These are phyloP conservation scores for Habrosyne pyritoides DNA, from an alignment of 2,888 invertebrate genomes.

Conservation along the genomic window DNA sequence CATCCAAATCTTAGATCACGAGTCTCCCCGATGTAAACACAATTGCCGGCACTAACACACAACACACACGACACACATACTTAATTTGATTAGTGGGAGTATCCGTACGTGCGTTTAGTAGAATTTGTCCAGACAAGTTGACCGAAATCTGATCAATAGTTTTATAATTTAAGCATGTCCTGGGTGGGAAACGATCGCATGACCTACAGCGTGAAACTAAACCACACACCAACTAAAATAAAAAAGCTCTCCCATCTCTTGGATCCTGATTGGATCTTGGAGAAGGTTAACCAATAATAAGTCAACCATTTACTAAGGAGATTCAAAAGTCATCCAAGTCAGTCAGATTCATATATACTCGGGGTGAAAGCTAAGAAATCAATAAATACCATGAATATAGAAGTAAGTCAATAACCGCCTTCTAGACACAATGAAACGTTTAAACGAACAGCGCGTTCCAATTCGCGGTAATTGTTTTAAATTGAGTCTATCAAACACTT, in stretches of 20 bases:
- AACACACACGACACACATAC: conserved; percentile 32
- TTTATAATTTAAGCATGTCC: not conserved
- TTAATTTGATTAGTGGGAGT: conserved; percentile 21
- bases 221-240: too few relatives aligned
- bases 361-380: not conserved
- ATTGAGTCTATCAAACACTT: conserved; percentile 41
- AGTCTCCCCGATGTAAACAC: conserved; percentile 47
- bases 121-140: not conserved
- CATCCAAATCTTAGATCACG: conserved; percentile 74
- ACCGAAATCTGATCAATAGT: not conserved
- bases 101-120: not conserved
- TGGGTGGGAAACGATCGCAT: too few relatives aligned
- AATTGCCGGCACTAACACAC: conserved; percentile 26
- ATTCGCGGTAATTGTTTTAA: conserved; percentile 28
- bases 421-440: conserved; percentile 6
- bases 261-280: too few relatives aligned
- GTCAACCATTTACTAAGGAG: too few relatives aligned
- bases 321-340: too few relatives aligned
- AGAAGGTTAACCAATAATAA: too few relatives aligned
- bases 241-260: too few relatives aligned
- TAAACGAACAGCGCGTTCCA: conserved; percentile 16
- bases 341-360: too few relatives aligned
- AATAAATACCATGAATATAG: not conserved
- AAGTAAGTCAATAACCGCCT: not conserved
- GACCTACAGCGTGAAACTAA: too few relatives aligned